These are phyloP conservation scores for Augochlorella aurata DNA, from an alignment of 2,888 invertebrate genomes.

Conservation along the genomic window DNA sequence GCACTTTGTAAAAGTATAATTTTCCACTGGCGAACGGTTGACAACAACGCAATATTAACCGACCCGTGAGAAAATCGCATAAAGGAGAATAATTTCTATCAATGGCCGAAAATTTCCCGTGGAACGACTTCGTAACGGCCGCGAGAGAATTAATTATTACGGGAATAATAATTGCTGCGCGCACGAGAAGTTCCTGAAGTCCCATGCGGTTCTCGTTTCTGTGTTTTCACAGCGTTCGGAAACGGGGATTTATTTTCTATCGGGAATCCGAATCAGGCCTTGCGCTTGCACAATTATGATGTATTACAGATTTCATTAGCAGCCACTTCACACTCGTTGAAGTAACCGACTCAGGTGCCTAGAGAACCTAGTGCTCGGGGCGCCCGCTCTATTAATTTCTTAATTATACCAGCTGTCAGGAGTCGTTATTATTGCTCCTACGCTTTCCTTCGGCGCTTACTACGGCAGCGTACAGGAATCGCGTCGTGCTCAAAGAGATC, in stretches of 20 bases:
- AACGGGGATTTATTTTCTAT: not conserved
- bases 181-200: not conserved
- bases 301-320: conserved; percentile 24
- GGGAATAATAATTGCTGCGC: not conserved
- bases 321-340: conserved; percentile 11
- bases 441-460: not conserved
- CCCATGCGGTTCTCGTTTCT: not conserved
- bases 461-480: too few species aligned
- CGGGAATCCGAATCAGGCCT: conserved; percentile 12
- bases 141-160: not conserved
- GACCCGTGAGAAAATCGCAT: not conserved
- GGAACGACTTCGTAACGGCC: not conserved
- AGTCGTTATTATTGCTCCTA: not conserved
- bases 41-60: not conserved
- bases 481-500: too few species aligned
- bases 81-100: not conserved
- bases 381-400: conserved; percentile 14
- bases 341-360: conserved; percentile 15
- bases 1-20: not conserved
- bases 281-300: conserved; percentile 10
- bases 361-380: not conserved
- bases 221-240: not conserved
- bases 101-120: not conserved
- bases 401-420: not conserved
- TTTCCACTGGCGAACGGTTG: not conserved